Percentiles rank a stretch among this genome's conserved stretches.
Evolutionary conservation across 1,140 invertebrate species (phyloP).

Genomic region (Neodiprion fabricii): DNA sequence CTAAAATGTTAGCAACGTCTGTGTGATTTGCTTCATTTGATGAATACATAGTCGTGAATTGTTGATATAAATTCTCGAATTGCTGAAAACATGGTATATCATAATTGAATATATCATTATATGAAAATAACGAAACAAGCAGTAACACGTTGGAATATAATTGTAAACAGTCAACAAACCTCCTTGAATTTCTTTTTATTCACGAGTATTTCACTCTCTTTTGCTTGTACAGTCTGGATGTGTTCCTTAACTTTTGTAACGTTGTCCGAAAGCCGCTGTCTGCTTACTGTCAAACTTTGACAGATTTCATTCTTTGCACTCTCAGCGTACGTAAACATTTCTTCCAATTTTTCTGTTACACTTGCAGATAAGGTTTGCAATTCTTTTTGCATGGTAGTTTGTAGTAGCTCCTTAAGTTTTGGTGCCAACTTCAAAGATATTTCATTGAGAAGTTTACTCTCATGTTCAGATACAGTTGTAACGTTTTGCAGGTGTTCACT

Average conservation of each 20-base stretch:
- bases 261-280: constrained; percentile 35
- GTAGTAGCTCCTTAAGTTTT: constrained; percentile 40
- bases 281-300: constrained; percentile 33
- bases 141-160: constrained; percentile 9
- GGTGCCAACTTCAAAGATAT: constrained; percentile 37
- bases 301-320: constrained; percentile 41
- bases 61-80: constrained; percentile 36
- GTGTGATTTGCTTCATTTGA: constrained; percentile 31
- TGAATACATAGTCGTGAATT: constrained; percentile 36
- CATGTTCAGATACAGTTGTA: constrained; percentile 34
- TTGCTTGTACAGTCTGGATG: constrained; percentile 31
- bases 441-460: constrained; percentile 34
- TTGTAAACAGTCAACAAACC: constrained; percentile 33
- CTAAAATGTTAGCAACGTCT: constrained; percentile 23
- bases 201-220: constrained; percentile 35
- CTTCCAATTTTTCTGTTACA: constrained; percentile 40
- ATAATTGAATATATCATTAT: constrained; percentile 4
- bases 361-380: constrained; percentile 37
- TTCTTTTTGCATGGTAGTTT: constrained; percentile 45
- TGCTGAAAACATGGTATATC: constrained; percentile 31
- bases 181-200: constrained; percentile 34
- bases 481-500: constrained; percentile 34
- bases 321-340: constrained; percentile 35
- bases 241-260: constrained; percentile 35
- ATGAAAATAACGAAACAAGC: constrained; percentile 20